Evolutionary conservation across 2,797 vertebrate species (phyloP), one percentile per base, ranked within the genome.

Genomic region (Danio kyathit): DNA sequence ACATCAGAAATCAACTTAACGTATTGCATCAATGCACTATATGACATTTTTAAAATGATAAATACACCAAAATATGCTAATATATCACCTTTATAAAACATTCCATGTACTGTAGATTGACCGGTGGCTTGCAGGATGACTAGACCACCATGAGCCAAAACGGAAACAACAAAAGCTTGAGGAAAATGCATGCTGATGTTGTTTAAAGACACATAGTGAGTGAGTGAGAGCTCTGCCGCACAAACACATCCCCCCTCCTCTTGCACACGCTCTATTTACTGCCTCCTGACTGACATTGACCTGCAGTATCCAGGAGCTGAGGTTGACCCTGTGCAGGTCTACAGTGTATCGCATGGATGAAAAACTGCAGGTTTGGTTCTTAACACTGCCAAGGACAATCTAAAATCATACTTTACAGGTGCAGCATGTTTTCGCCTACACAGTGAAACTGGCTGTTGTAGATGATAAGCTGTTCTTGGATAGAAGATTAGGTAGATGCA

Each of bases 281-380:
- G 49, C 67, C 21, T 69, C 66, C 49, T n/a, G 38, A 54, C 38
- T 41, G 38, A 43, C 38, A 54, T 41, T 71, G 67, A 71, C 67
- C 38, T 41, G 67, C 67, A 71, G 38, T 3, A 8, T 52, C 49
- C 49, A 71, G 49, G 51, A 71, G 38, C 51, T 71, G 38, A 54
- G 67, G 10, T 4, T 54, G 51, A 71, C 49, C 67, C 49, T 13
- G 67, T 38, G 54, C 6, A 54, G 16, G 49, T 41, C 10, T 41
- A 38, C 49, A 7, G 4, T 41, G 49, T 41, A 54, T 41, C 10
- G 1, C 49, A 54, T 6, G 9, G 12, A 29, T 52, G 48, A 29
- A 70, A 11, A 67, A 10, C 65, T 0, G 7, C 9, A 17, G 41
- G 7, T n/a, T 54, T 12, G 16, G 49, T 41, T 54, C 17, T 17